Evolutionary conservation across 2,113 vertebrate genomes (phyloP).

Genomic region (Chionomys nivalis): DNA sequence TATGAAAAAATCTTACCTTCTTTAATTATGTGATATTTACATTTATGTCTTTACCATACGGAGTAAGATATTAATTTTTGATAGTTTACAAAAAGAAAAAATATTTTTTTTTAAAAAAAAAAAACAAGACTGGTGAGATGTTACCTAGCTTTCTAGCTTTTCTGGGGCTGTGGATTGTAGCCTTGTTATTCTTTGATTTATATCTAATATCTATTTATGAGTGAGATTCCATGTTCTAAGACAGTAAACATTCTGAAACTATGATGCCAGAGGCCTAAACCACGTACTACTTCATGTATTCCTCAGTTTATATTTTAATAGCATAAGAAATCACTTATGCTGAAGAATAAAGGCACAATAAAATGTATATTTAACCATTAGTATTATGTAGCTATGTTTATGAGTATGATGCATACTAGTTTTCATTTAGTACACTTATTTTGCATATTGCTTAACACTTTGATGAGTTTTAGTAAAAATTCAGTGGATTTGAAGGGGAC

Average conservation of each 20-base stretch:
- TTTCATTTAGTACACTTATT: background rate
- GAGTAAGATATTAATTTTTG: background rate
- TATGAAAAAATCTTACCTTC: slow-evolving; percentile 29
- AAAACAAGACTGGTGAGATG: background rate
- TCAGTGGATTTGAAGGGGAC: too few species aligned
- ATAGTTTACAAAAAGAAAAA: background rate
- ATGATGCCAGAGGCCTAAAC: background rate
- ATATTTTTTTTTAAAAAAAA: background rate
- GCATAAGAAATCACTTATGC: background rate
- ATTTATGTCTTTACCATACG: background rate
- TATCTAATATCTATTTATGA: too few species aligned
- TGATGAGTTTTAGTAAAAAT: background rate
- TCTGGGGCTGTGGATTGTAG: too few species aligned
- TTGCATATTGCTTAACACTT: background rate
- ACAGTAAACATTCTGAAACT: background rate
- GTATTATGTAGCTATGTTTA: background rate
- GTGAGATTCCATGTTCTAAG: background rate
- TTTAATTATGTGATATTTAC: slow-evolving; percentile 17
- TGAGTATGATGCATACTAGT: background rate
- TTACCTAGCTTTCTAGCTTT: too few species aligned
- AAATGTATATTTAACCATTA: background rate
- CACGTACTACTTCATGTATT: background rate
- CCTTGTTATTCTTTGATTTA: too few species aligned
- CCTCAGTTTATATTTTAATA: background rate
- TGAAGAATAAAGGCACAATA: background rate